Base-by-base conservation (phyloP, 1,140 invertebrate species). In the Drosophila punjabiensis region DNA sequence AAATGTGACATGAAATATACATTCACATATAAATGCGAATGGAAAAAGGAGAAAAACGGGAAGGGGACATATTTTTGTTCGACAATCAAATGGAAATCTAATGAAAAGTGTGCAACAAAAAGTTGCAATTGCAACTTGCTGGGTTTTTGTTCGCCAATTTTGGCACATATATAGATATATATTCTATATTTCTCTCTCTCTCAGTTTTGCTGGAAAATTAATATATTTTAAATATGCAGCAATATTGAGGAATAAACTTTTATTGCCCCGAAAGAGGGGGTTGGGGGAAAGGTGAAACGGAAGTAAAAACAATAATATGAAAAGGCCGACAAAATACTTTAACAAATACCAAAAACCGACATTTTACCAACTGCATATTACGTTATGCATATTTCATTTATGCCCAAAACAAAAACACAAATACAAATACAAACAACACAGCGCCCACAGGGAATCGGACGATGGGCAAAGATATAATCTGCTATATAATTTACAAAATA, bases 341-440 rank as follows among this genome's bases (percentile, higher is more conserved):
- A 71, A 81, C 66, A 84, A 84, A 84, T 84, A 84, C 77, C 73
- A 24, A 85, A 78, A 86, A 75, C 82, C 82, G 65, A 64, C 82
- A 85, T 81, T 85, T 85, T 74, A 80, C 68, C 78, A 78, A 81
- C 82, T 81, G 78, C 61, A 85, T 85, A 85, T 85, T 78, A 85
- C 62, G 78, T 66, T 79, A 85, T 85, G 82, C 78, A 85, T 86
- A 85, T 81, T 85, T 81, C 74, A 85, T 85, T 85, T 70, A 78
- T 79, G 69, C 41, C 62, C 65, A 68, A 70, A 70, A 79, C 53
- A 78, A 74, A 74, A 58, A 58, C 37, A 56, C n/a, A 70, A 61
- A 67, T 32, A 67, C 45, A 60, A 52, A 35, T 60, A 24, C 39
- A 58, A 48, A 58, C 50, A 41, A 41, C 53, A 24, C 45, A 56